Evolutionary conservation across 2,888 invertebrate genomes (phyloP).

Genomic region (Napeogenes sylphis): DNA sequence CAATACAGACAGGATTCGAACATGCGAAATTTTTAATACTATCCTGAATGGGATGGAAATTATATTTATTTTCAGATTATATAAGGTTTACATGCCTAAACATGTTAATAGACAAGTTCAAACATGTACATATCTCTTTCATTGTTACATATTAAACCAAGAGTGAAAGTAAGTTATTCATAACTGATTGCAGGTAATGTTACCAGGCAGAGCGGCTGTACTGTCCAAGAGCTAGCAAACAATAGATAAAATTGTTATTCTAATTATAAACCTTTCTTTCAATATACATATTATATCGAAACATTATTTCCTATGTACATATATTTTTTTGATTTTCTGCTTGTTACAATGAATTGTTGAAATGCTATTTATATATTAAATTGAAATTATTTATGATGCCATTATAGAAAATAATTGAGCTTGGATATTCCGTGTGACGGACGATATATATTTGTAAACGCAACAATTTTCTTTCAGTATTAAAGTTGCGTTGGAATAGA

Average conservation of each 20-base stretch:
- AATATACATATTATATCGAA: constrained; percentile 18
- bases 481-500: constrained; percentile 53
- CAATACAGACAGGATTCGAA: too few relatives aligned
- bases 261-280: constrained; percentile 19
- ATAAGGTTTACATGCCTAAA: too few relatives aligned
- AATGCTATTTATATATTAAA: constrained; percentile 28
- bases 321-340: constrained; percentile 24
- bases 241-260: constrained; percentile 43
- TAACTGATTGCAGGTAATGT: constrained; percentile 60
- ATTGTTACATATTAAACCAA: too few relatives aligned
- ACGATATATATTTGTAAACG: constrained; percentile 38
- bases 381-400: constrained; percentile 34
- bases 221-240: constrained; percentile 40
- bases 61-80: too few relatives aligned
- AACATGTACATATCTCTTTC: too few relatives aligned
- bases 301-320: constrained; percentile 30
- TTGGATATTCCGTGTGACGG: constrained; percentile 38
- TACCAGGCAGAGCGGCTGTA: constrained; percentile 49
- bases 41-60: too few relatives aligned
- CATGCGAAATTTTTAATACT: too few relatives aligned
- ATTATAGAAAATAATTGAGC: constrained; percentile 30
- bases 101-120: too few relatives aligned
- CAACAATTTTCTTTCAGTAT: constrained; percentile 59
- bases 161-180: too few relatives aligned
- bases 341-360: constrained; percentile 28